Percentiles rank a stretch among this genome's conserved stretches.
Conservation (phyloP, 2,888 invertebrate species). For the Xanthia togata region DNA sequence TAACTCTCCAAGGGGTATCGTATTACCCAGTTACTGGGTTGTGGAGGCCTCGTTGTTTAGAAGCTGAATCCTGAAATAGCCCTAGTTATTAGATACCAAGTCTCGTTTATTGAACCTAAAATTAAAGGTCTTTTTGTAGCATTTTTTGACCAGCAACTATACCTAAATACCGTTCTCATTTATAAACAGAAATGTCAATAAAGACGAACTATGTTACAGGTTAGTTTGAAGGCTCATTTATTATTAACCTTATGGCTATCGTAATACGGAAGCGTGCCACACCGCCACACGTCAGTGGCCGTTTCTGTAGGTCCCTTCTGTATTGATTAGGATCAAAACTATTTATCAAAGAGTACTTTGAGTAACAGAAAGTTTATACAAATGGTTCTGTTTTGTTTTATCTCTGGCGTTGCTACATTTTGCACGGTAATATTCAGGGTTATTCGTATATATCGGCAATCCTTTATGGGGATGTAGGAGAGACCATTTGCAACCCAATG, state of each 20-base stretch:
- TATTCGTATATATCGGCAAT: too few relatives aligned
- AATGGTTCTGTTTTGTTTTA: background rate
- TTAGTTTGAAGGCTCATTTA: slow-evolving; percentile 34
- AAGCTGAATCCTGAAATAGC: background rate
- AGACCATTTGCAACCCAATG: too few relatives aligned
- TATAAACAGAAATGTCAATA: slow-evolving; percentile 13
- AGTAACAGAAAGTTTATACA: background rate
- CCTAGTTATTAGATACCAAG: background rate
- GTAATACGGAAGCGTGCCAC: slow-evolving; percentile 22
- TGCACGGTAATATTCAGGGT: background rate
- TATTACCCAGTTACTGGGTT: too few relatives aligned
- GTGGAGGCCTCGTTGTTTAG: background rate
- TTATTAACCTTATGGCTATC: slow-evolving; percentile 35
- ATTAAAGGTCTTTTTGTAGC: background rate
- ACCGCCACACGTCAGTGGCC: slow-evolving; percentile 18
- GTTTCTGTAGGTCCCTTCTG: slow-evolving; percentile 8
- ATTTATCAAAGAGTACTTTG: slow-evolving; percentile 5
- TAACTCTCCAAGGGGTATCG: too few relatives aligned
- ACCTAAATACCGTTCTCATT: background rate
- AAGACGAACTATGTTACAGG: slow-evolving; percentile 19
- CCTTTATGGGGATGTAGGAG: too few relatives aligned
- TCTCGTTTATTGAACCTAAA: background rate
- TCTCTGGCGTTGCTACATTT: background rate
- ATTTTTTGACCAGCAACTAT: background rate
- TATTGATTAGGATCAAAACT: slow-evolving; percentile 40